Evolutionary conservation across 2,113 vertebrate genomes (phyloP).

Genomic region (Struthio camelus): DNA sequence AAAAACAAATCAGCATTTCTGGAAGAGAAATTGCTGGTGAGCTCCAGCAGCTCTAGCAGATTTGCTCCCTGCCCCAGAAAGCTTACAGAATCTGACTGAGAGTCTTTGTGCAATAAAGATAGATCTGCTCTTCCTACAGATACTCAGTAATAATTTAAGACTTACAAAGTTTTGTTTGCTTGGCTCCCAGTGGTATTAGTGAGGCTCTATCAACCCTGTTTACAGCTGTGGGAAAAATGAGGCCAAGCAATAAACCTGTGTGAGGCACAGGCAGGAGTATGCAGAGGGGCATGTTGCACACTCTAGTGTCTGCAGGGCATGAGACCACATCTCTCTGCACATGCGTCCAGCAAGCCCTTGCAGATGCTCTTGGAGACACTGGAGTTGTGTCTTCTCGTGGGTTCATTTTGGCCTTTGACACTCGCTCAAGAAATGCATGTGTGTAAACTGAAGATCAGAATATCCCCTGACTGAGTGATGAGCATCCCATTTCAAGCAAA

Average conservation of each 20-base stretch:
- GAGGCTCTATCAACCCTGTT: background rate
- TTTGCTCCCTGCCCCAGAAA: constrained; percentile 34
- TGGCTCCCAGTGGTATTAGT: background rate
- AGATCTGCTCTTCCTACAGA: constrained; percentile 21
- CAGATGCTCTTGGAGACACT: background rate
- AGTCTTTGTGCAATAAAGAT: constrained; percentile 31
- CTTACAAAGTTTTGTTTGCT: constrained; percentile 52
- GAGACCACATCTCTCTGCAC: background rate
- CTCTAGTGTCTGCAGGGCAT: background rate
- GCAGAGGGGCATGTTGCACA: fast-evolving
- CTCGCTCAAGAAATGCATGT: background rate
- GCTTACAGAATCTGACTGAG: background rate
- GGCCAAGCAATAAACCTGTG: background rate
- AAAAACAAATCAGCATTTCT: constrained; percentile 15
- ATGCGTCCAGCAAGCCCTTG: background rate
- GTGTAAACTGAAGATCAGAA: background rate
- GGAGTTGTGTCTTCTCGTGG: background rate
- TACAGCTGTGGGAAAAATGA: background rate
- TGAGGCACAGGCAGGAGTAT: background rate
- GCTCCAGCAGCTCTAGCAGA: constrained; percentile 23
- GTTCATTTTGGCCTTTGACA: background rate
- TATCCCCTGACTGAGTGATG: background rate
- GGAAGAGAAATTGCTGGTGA: constrained; percentile 18
- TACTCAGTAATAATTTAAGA: constrained; percentile 56
- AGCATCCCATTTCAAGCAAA: background rate